Evolutionary conservation across 1,140 invertebrate species (phyloP).

Genomic region (Drosophila bipectinata): DNA sequence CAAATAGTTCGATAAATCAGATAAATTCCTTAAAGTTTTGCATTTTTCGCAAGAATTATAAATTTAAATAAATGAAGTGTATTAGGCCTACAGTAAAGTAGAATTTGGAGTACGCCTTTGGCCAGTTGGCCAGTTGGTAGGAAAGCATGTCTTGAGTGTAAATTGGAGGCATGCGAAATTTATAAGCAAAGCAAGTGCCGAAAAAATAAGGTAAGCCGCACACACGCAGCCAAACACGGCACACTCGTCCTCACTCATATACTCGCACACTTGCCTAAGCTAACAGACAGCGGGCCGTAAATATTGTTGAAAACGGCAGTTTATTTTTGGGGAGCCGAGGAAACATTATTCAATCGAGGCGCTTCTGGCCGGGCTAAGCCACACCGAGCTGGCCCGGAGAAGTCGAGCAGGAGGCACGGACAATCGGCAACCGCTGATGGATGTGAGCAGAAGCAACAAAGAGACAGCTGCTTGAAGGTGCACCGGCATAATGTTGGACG

Average conservation of each 20-base stretch:
- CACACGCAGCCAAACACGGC: slow-evolving; percentile 34
- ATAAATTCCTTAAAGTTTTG: too few species aligned
- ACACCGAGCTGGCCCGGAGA: slow-evolving; percentile 8
- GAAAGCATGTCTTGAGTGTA: slow-evolving; percentile 4
- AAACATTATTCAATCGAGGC: slow-evolving; percentile 70
- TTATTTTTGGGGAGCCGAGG: slow-evolving; percentile 66
- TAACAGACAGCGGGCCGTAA: slow-evolving; percentile 73
- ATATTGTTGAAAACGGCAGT: slow-evolving; percentile 77
- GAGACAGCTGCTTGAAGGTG: slow-evolving; percentile 65
- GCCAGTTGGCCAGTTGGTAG: too few species aligned
- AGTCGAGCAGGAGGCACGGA: slow-evolving; percentile 11
- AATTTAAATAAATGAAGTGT: too few species aligned
- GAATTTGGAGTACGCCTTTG: too few species aligned
- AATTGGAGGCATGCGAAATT: slow-evolving; percentile 52
- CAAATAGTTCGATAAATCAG: too few species aligned
- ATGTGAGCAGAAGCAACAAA: slow-evolving; percentile 62
- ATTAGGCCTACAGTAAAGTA: too few species aligned
- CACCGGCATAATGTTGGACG: slow-evolving; percentile 51
- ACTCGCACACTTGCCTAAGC: slow-evolving; percentile 51
- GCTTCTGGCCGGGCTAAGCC: slow-evolving; percentile 35
- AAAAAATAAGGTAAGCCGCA: slow-evolving; percentile 32
- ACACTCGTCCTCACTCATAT: slow-evolving; percentile 44
- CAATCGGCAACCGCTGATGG: slow-evolving; percentile 61
- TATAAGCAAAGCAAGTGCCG: slow-evolving; percentile 40
- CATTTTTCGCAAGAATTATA: too few species aligned